Base-by-base conservation (phyloP, 2,113 vertebrate genomes). In the Maccullochella peelii region DNA sequence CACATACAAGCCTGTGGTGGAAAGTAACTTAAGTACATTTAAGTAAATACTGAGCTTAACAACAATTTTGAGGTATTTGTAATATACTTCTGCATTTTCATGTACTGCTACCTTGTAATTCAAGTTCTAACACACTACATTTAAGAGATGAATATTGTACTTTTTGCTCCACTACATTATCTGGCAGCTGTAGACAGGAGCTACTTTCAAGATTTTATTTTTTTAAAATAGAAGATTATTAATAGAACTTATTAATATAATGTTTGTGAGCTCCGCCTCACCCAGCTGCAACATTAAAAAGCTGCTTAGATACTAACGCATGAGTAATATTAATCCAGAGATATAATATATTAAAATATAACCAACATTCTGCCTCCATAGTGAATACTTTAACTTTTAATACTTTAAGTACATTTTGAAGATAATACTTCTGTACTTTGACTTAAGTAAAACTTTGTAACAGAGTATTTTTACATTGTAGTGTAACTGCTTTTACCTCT, bases 41-140 rank as follows among this genome's bases (percentile, higher is more conserved):
- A 50, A 77, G 72, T 86, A 73, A 68, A 73, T 61, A 77, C 57
- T 61, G 23, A 2, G 23, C 59, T 23, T 21, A 77, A 77, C 55
- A 21, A 36, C 16, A 62, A 36, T 5, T 36, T 36, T 62, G 8
- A 47, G 44, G 12, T 47, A 47, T 14, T 47, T 15, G 44, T 14
- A 49, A 49, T 49, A 66, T 52, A 67, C 47, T 47, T 47, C 49
- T 47, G n/a, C 65, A 66, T 81, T 75, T 81, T 10, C 18, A 63
- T 38, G 23, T 23, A 40, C 20, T 23, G 16, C 1, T 54, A 23
- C 27, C 8, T 18, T 67, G 38, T 62, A 73, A 47, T 75, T 73
- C 25, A 50, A 18, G 5, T 73, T 78, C 14, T 23, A 69, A 1
- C 2, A 18, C 7, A 12, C 62, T 73, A 1, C 3, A 58, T 50